Evolutionary conservation across 2,797 vertebrate species (phyloP).

Genomic region (Alfaro cultratus): DNA sequence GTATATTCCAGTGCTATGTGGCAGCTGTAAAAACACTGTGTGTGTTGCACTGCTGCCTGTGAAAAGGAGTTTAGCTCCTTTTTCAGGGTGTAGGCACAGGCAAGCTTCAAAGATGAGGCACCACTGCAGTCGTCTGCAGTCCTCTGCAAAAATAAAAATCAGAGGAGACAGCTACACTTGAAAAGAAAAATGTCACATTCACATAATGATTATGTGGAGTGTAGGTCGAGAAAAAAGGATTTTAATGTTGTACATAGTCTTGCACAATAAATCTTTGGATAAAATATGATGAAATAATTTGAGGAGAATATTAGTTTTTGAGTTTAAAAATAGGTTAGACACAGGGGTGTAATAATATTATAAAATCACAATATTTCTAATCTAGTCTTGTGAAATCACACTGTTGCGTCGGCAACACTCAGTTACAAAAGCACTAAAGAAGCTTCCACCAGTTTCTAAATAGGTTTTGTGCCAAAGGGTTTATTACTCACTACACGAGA

Average conservation of each 20-base stretch:
- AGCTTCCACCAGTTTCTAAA: not conserved
- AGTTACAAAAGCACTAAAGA: not conserved
- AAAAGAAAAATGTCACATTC: constrained; percentile 4
- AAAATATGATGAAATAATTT: not conserved
- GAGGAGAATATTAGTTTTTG: not conserved
- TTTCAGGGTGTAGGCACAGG: constrained; percentile 56
- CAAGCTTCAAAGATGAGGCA: constrained; percentile 68
- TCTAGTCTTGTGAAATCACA: not conserved
- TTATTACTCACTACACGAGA: not conserved
- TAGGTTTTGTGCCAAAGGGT: not conserved
- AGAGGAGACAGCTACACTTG: constrained; percentile 36
- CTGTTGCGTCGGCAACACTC: not conserved
- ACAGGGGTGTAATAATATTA: not conserved
- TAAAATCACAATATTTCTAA: not conserved
- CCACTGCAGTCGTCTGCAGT: constrained; percentile 73
- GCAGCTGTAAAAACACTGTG: constrained; percentile 68
- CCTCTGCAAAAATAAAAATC: constrained; percentile 45
- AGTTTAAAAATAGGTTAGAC: not conserved
- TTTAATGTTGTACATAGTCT: not conserved
- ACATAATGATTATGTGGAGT: not conserved
- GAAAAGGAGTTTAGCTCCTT: constrained; percentile 58
- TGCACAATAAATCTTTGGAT: not conserved
- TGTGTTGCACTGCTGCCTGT: constrained; percentile 51
- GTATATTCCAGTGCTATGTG: constrained; percentile 63
- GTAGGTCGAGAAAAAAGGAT: not conserved